phyloP scores from a whole-genome alignment of 2,113 vertebrate species.

The Hemibagrus wyckioides region DNA sequence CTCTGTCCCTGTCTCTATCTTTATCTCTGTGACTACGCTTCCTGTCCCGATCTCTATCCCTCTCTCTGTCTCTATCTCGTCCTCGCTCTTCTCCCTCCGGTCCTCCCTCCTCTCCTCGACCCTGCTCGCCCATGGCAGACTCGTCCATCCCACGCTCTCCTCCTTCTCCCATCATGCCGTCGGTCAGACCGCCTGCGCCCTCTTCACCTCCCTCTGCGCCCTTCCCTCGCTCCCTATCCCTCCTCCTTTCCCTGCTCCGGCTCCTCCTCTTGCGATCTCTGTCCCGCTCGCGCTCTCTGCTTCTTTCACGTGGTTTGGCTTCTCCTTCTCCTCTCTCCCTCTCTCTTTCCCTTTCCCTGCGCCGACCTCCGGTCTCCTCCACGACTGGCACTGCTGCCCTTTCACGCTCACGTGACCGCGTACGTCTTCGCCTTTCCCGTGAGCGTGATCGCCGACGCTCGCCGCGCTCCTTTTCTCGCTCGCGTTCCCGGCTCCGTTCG shows the following conservation, averaged over 20 bases:
- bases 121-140: constrained; percentile 48
- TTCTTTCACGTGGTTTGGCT: constrained; percentile 73
- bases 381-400: constrained; percentile 44
- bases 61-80: constrained; percentile 69
- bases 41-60: constrained; percentile 71
- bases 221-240: constrained; percentile 77
- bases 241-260: constrained; percentile 73
- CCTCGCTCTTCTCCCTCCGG: constrained; percentile 74
- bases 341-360: constrained; percentile 47
- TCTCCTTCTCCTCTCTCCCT: constrained; percentile 63
- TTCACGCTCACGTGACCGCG: constrained; percentile 78
- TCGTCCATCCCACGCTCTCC: constrained; percentile 59
- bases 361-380: constrained; percentile 58
- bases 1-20: constrained; percentile 67
- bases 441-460: constrained; percentile 82
- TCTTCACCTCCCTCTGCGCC: constrained; percentile 73
- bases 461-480: constrained; percentile 73
- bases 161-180: constrained; percentile 57
- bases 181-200: constrained; percentile 57
- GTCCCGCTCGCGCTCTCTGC: constrained; percentile 65
- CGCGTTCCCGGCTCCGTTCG: constrained; percentile 81
- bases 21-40: constrained; percentile 74
- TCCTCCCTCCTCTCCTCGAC: constrained; percentile 70
- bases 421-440: constrained; percentile 78
- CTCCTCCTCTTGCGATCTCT: constrained; percentile 72